phyloP scores from a whole-genome alignment of 2,888 invertebrate genomes.

The Achlya flavicornis region DNA sequence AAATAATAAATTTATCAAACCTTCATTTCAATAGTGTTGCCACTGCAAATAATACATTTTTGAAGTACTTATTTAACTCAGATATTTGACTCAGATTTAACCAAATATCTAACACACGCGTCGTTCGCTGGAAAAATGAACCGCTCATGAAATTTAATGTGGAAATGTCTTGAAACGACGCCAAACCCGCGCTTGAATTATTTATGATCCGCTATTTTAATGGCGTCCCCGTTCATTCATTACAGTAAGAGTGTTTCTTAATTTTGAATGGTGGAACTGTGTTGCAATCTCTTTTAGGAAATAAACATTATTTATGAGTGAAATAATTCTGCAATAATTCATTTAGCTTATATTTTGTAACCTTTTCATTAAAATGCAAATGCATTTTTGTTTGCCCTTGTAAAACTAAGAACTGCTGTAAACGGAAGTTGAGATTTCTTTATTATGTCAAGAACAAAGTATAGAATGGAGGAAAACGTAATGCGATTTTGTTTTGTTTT shows the following conservation, averaged over 20 bases:
- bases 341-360: constrained; percentile 21
- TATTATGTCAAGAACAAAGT: constrained; percentile 19
- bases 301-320: constrained; percentile 30
- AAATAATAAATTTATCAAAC: too few relatives aligned
- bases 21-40: too few relatives aligned
- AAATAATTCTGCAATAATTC: constrained; percentile 36
- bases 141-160: constrained; percentile 83
- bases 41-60: too few relatives aligned
- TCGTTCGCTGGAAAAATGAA: constrained; percentile 75
- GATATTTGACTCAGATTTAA: too few relatives aligned
- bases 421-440: constrained; percentile 19
- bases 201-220: constrained; percentile 82
- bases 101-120: too few relatives aligned
- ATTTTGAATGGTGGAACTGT: constrained; percentile 68
- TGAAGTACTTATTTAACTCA: too few relatives aligned
- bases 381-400: constrained; percentile 18
- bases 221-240: constrained; percentile 76
- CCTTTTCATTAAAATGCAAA: constrained; percentile 33
- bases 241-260: constrained; percentile 75
- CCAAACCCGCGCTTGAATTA: constrained; percentile 81
- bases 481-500: constrained; percentile 35
- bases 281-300: constrained; percentile 52
- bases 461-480: constrained; percentile 28
- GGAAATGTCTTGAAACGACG: constrained; percentile 82
- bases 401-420: background rate